Conservation (phyloP, 2,113 vertebrate genomes). For the Ifrita kowaldi region DNA sequence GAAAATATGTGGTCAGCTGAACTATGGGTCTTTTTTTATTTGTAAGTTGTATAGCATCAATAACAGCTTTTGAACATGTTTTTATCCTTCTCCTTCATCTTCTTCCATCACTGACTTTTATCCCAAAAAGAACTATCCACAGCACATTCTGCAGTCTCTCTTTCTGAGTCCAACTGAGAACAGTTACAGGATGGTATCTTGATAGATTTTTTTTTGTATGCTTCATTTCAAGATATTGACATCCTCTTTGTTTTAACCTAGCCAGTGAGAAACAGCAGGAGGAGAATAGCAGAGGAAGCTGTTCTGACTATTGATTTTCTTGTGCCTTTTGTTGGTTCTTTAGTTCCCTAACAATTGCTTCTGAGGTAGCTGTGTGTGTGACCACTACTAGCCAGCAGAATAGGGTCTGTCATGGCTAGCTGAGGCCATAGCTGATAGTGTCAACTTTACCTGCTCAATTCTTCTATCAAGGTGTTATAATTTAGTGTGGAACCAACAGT, state of each 20-base stretch:
- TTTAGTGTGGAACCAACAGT: background rate
- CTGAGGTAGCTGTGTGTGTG: conserved; percentile 3
- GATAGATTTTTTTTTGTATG: background rate
- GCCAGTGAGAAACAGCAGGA: conserved; percentile 6
- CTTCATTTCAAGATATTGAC: conserved; percentile 16
- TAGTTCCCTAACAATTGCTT: conserved; percentile 48
- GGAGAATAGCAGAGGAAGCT: conserved; percentile 3
- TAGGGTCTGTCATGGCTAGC: background rate
- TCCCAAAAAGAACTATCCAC: background rate
- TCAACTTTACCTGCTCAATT: background rate
- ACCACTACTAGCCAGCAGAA: background rate
- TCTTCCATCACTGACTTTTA: background rate
- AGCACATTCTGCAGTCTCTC: background rate
- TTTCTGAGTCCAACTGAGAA: background rate
- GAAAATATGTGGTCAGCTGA: background rate
- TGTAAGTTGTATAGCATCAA: background rate
- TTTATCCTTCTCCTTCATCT: background rate
- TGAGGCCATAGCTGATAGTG: background rate
- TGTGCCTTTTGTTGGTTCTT: conserved; percentile 34
- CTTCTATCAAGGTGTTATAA: background rate
- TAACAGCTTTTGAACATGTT: background rate
- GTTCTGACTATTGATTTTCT: conserved; percentile 61
- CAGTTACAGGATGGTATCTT: background rate
- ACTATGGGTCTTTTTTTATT: background rate
- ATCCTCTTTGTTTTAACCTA: conserved; percentile 30